Evolutionary conservation across 2,113 vertebrate species (phyloP).

Genomic region (Lepus americanus): DNA sequence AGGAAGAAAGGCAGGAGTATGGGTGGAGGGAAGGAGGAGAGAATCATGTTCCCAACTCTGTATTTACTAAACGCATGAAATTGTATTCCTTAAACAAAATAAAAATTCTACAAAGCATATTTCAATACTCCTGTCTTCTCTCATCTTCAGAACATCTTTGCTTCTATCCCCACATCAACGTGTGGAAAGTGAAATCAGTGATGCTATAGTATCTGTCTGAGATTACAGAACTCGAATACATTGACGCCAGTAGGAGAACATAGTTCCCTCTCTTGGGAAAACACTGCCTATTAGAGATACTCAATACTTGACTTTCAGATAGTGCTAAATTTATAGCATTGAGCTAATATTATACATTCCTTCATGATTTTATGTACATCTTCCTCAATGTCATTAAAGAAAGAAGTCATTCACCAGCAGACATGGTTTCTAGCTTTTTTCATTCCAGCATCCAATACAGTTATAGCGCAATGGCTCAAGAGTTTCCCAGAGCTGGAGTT

Average conservation of each 20-base stretch:
- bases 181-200: constrained; percentile 32
- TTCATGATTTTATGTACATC: constrained; percentile 7
- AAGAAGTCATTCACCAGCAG: neutral
- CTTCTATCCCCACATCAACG: constrained; percentile 18
- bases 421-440: constrained; percentile 52
- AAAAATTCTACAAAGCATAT: neutral
- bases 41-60: too few relatives aligned
- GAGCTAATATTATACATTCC: neutral
- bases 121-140: constrained; percentile 39
- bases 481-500: constrained; percentile 11
- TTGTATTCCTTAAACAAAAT: too few relatives aligned
- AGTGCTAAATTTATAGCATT: constrained; percentile 16
- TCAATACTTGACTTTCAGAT: constrained; percentile 1
- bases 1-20: too few relatives aligned
- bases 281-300: neutral
- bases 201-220: constrained; percentile 41
- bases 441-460: constrained; percentile 31
- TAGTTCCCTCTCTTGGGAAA: neutral
- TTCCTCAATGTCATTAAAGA: neutral
- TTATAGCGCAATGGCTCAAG: constrained; percentile 24
- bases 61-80: too few relatives aligned
- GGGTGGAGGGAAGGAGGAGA: too few relatives aligned
- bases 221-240: neutral
- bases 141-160: constrained; percentile 57
- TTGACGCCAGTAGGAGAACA: neutral